phyloP scores from a whole-genome alignment of 2,113 vertebrate genomes.

The Eolophus roseicapilla region DNA sequence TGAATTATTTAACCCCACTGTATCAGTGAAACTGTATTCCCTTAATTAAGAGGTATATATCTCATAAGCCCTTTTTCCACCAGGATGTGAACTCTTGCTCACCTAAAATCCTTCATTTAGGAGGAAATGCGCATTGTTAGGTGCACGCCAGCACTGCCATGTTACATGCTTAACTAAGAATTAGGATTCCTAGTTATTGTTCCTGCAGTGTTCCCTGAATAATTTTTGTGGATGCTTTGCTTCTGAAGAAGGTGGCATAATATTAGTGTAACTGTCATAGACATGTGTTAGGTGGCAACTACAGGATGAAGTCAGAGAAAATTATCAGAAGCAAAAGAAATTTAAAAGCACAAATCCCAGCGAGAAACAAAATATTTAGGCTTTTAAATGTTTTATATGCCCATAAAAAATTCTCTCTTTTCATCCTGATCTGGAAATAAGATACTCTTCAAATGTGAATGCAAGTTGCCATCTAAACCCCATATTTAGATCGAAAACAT shows the following conservation, averaged over 20 bases:
- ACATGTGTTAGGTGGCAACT: not conserved
- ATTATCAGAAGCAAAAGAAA: not conserved
- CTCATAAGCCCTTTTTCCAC: not conserved
- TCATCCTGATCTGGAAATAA: not conserved
- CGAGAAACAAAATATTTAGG: not conserved
- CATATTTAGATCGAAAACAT: not conserved
- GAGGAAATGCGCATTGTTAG: not conserved
- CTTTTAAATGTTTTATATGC: not conserved
- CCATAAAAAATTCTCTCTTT: not conserved
- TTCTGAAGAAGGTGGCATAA: not conserved
- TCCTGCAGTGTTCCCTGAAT: not conserved
- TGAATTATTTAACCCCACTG: not conserved
- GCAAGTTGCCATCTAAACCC: not conserved
- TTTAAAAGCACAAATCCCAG: not conserved
- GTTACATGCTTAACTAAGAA: not conserved
- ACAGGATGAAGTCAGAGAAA: not conserved
- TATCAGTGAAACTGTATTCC: not conserved
- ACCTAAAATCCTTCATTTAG: not conserved
- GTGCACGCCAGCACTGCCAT: not conserved
- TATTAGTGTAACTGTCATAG: not conserved
- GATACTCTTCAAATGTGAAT: not conserved
- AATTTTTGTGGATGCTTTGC: not conserved
- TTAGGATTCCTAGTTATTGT: not conserved
- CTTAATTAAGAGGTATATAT: not conserved
- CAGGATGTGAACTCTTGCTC: not conserved